A percentile compares a stretch with the other conserved stretches of the same genome.
Evolutionary conservation across 2,113 vertebrate genomes (phyloP).

Genomic region (Vombatus ursinus): DNA sequence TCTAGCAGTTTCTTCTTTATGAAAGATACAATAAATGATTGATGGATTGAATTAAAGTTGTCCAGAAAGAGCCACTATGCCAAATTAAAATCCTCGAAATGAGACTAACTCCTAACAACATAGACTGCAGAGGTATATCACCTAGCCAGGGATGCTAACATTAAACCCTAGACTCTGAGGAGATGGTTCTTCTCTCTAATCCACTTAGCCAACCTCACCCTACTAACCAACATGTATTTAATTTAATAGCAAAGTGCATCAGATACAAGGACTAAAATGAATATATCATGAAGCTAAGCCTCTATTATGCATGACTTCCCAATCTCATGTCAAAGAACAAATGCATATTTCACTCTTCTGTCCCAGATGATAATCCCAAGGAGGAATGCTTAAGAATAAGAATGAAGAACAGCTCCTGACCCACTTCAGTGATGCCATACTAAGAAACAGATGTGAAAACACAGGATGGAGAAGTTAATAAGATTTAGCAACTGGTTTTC

Average conservation of each 20-base stretch:
- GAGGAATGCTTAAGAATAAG: neutral
- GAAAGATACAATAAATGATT: neutral
- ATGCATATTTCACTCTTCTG: conserved; percentile 9
- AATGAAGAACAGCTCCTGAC: neutral
- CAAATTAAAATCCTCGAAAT: neutral
- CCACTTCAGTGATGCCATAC: neutral
- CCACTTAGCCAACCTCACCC: neutral
- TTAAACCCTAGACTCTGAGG: neutral
- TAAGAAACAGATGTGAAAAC: neutral
- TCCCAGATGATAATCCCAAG: conserved; percentile 14
- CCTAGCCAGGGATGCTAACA: too few species aligned
- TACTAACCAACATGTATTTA: neutral
- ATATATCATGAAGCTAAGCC: conserved; percentile 26
- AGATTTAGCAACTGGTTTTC: neutral
- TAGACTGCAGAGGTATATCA: neutral
- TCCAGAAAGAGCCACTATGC: neutral
- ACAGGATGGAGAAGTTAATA: neutral
- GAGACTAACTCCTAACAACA: neutral
- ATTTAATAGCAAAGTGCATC: conserved; percentile 44
- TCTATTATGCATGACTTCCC: conserved; percentile 34
- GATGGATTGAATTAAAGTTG: neutral
- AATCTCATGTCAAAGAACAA: conserved; percentile 13
- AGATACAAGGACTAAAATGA: conserved; percentile 32
- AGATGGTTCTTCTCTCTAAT: conserved; percentile 21
- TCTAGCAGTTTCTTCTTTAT: neutral